phyloP scores from a whole-genome alignment of 2,797 vertebrate genomes.

The Buphagus erythrorhynchus region DNA sequence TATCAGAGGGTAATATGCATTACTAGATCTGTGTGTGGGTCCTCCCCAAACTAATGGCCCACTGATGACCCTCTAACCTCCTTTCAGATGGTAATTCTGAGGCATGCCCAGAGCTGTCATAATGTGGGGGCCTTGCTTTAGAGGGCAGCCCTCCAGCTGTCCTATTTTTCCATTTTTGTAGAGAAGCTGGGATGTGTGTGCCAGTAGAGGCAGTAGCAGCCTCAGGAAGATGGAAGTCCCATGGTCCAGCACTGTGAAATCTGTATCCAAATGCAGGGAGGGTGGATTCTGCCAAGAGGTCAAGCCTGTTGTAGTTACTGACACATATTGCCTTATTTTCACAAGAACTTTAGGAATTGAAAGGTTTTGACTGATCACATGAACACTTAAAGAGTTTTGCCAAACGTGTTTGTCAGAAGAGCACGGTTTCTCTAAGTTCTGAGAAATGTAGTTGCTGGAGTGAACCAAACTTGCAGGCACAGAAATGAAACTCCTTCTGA shows the following conservation, averaged over 20 bases:
- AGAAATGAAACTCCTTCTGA: neutral
- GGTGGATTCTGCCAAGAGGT: neutral
- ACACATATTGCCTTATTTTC: neutral
- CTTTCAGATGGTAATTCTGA: neutral
- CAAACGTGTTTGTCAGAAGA: neutral
- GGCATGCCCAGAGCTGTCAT: neutral
- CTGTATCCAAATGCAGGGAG: neutral
- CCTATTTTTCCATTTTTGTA: neutral
- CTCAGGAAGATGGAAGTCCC: neutral
- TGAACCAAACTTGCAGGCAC: neutral
- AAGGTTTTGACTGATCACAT: neutral
- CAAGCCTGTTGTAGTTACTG: neutral
- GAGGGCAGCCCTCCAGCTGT: neutral
- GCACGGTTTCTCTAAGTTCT: neutral
- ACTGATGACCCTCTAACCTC: neutral
- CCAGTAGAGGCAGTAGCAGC: neutral
- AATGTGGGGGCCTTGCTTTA: neutral
- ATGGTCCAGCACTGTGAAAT: neutral
- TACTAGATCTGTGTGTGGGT: neutral
- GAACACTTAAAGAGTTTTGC: neutral
- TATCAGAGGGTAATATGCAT: neutral
- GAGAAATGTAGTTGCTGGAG: neutral
- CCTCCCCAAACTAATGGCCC: neutral
- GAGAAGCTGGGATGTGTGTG: neutral
- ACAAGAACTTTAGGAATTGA: neutral